These are phyloP conservation scores for Halisarca cf. caerulea DNA, from an alignment of 37 sponge, comb jelly and placozoan species.

Conservation along the genomic window DNA sequence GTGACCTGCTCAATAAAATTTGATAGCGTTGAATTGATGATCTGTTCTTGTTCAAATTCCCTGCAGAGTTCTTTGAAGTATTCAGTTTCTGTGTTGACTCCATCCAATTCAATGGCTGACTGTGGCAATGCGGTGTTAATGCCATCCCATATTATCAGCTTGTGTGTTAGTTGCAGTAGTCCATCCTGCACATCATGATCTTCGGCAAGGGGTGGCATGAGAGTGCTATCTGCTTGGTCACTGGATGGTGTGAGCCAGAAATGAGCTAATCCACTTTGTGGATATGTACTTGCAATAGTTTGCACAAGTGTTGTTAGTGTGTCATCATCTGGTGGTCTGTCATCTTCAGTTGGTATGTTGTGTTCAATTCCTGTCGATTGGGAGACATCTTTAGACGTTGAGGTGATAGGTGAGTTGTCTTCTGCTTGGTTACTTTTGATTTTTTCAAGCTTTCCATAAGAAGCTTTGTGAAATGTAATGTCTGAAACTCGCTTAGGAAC, in stretches of 20 bases:
- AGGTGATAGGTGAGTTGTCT: too few species aligned
- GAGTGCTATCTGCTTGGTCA: background rate
- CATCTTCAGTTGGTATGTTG: too few species aligned
- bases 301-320: background rate
- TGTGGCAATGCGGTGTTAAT: background rate
- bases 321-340: background rate
- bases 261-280: background rate
- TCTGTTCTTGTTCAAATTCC: background rate
- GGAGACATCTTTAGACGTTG: too few species aligned
- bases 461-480: background rate
- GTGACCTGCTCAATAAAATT: background rate
- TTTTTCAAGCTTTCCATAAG: slow-evolving; percentile 1
- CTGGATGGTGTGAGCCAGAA: background rate
- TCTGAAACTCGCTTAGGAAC: slow-evolving; percentile 3
- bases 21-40: background rate
- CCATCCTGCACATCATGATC: background rate
- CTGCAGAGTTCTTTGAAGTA: background rate
- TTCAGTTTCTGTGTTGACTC: slow-evolving; percentile 5
- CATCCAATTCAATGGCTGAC: background rate
- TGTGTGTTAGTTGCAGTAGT: background rate
- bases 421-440: background rate
- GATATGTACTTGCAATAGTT: background rate
- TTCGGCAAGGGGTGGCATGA: too few species aligned
- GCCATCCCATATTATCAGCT: slow-evolving; percentile 7
- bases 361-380: background rate